Evolutionary conservation across 2,797 vertebrate genomes (phyloP).

Genomic region (Natrix natrix): DNA sequence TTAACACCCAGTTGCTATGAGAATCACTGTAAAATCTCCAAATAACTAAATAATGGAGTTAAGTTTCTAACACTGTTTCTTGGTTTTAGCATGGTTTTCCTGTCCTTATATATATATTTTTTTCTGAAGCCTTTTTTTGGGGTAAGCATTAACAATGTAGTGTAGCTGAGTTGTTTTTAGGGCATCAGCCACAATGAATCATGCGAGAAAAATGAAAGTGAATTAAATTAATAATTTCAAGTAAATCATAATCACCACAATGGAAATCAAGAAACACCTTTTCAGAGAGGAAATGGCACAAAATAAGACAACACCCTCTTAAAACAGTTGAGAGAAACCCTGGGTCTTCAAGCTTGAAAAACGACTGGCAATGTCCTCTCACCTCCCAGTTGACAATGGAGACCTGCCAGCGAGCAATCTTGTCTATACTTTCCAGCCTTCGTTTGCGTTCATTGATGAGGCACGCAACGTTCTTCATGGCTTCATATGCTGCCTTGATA

Average conservation of each 20-base stretch:
- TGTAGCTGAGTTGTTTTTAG: neutral
- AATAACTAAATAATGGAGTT: neutral
- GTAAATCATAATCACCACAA: conserved; percentile 33
- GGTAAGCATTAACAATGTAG: neutral
- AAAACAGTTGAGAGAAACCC: neutral
- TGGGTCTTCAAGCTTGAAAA: conserved; percentile 22
- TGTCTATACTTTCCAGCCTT: conserved; percentile 90
- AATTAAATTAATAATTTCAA: conserved; percentile 38
- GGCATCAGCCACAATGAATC: neutral
- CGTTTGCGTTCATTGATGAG: conserved; percentile 96
- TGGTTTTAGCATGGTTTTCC: neutral
- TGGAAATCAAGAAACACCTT: conserved; percentile 29
- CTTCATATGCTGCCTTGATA: conserved; percentile 87
- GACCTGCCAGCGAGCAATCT: conserved; percentile 95
- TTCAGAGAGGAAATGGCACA: conserved; percentile 22
- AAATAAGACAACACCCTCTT: conserved; percentile 15
- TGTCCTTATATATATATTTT: neutral
- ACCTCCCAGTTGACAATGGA: conserved; percentile 96
- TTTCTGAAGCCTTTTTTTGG: neutral
- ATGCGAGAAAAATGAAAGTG: neutral
- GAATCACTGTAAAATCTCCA: neutral
- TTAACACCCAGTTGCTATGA: neutral
- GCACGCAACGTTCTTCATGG: conserved; percentile 97
- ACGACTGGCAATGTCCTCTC: conserved; percentile 48
- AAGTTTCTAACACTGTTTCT: neutral